A percentile compares a stretch with the other conserved stretches of the same genome.
phyloP scores from a whole-genome alignment of 2,797 vertebrate species.

The Falco peregrinus region DNA sequence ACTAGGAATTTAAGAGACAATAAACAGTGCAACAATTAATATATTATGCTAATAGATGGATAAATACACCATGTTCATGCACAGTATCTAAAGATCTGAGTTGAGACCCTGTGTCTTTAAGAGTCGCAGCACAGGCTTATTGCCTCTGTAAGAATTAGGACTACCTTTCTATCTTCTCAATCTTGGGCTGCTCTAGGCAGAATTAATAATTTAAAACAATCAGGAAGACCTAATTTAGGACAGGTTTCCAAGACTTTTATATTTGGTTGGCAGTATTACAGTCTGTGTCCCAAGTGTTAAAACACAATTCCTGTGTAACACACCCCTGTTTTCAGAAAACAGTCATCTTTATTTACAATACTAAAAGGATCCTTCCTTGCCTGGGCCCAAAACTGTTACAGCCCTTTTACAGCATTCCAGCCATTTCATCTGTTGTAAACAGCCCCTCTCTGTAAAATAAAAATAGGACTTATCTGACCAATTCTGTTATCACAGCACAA shows the following conservation, averaged over 20 bases:
- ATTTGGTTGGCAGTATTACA: neutral
- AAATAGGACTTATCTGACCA: neutral
- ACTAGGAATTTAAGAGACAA: conserved; percentile 70
- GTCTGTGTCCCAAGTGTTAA: fast-evolving
- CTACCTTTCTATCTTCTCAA: neutral
- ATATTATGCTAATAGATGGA: neutral
- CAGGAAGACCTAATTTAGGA: neutral
- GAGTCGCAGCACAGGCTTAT: neutral
- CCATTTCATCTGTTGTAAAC: neutral
- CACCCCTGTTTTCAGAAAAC: neutral
- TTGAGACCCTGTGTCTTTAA: neutral
- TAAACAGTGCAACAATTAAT: neutral
- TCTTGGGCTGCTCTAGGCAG: neutral
- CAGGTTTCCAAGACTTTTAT: neutral
- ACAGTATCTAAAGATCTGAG: neutral
- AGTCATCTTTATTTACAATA: neutral
- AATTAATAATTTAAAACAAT: neutral
- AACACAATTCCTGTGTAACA: neutral
- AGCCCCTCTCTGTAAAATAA: neutral
- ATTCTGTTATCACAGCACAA: neutral
- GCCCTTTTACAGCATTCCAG: neutral
- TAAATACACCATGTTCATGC: neutral
- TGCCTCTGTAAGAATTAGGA: neutral
- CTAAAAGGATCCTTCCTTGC: neutral
- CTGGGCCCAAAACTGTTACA: neutral